phyloP scores from a whole-genome alignment of 1,140 invertebrate species.

The Saccostrea echinata region DNA sequence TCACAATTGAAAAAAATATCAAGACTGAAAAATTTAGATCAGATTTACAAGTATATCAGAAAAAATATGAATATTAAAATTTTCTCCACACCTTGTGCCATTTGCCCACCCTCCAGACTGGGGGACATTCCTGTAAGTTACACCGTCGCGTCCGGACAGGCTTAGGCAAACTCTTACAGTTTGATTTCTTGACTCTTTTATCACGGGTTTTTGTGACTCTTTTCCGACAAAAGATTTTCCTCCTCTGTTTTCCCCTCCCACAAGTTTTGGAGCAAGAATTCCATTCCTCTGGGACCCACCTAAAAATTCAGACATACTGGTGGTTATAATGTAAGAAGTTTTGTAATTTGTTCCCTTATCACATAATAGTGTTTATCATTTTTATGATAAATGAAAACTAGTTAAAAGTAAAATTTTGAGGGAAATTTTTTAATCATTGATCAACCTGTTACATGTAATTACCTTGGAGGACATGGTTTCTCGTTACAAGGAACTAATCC shows the following conservation, averaged over 20 bases:
- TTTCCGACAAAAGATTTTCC: conserved; percentile 71
- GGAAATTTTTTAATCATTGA: background rate
- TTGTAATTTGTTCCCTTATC: no score
- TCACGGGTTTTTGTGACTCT: conserved; percentile 69
- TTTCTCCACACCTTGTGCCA: conserved; percentile 68
- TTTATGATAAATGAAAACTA: background rate
- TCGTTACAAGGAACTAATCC: conserved; percentile 69
- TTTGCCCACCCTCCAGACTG: conserved; percentile 83
- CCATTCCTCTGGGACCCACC: conserved; percentile 74
- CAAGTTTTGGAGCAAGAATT: conserved; percentile 68
- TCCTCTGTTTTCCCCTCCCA: conserved; percentile 71
- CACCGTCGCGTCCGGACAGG: conserved; percentile 83
- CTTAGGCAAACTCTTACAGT: conserved; percentile 74
- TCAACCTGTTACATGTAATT: background rate
- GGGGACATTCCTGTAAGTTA: conserved; percentile 84
- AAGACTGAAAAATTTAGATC: background rate
- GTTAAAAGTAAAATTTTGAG: background rate
- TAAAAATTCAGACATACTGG: conserved; percentile 41
- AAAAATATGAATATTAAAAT: background rate
- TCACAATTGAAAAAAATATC: conserved; percentile 81
- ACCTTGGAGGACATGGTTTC: conserved; percentile 71
- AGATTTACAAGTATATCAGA: background rate
- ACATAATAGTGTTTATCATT: no score
- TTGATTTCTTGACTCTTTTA: conserved; percentile 71
- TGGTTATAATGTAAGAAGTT: background rate